Base-by-base conservation (phyloP, 2,113 vertebrate genomes). In the Larimichthys polyactis region DNA sequence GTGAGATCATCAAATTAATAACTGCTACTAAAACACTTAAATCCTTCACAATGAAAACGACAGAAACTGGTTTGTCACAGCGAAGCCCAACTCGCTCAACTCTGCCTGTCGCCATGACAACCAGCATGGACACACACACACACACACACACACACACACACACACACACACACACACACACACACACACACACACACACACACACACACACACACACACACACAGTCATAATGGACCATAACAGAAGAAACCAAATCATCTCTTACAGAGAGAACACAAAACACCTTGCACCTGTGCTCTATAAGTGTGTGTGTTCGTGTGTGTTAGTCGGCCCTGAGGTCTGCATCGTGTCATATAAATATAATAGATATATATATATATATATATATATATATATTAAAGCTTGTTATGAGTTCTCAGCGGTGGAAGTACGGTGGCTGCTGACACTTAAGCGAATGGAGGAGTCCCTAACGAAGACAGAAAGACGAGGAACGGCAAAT, bases 191-290 rank as follows among this genome's bases (percentile, higher is more conserved):
- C 40, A 48, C 19, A 27, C 1, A 70, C 10, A 27, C 22, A 29
- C 22, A 59, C 27, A 27, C 27, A 27, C 27, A 27, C 27, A 27
- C 27, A 27, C 27, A 27, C 59, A 27, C 24, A 46, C 40, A 48
- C 19, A 27, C 1, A 70, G 10, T 1, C n/a, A 29, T 52, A 24
- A 65, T 36, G 54, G 43, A 46, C 65, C 15, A 8, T 65, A 11
- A 64, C 17, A 76, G 40, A 44, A 44, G n/a, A n/a, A 75, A 75
- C 36, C 36, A 49, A 57, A 71, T 60, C 32, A 75, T 16, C 40
- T 36, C 17, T 40, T 7, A 29, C 19, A 51, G 29, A 46, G 22
- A 6, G 60, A n/a, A 46, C 49, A 36, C 17, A 15, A 12, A 12
- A 27, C 27, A 0, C 11, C 36, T 19, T 0, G 14, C 11, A 27